Evolutionary conservation across 1,140 invertebrate species (phyloP), one percentile per base, ranked within the genome.

Genomic region (Hestina assimilis): DNA sequence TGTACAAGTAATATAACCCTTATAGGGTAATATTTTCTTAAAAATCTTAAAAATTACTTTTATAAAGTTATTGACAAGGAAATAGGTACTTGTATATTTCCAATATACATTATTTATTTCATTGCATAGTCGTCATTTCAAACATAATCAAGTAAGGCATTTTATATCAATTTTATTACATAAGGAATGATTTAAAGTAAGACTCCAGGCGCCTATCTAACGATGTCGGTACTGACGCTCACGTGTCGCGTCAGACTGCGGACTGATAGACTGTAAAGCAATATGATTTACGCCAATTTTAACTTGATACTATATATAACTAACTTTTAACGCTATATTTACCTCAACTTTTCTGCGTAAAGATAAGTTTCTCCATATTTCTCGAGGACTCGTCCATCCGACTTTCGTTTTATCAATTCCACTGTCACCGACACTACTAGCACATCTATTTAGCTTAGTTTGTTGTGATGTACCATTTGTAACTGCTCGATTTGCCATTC

Each of bases 361-460:
- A 20, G 85, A 88, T 46, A 88, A 75, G 47, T 88, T 88, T 55
- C 85, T 79, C 85, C 85, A 88, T 65, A 88, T 83, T 52, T 86
- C 85, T 12, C 85, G 69, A 41, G 85, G 85, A 68, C 83, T 86
- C 8, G 76, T 82, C 84, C 84, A 88, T 63, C 78, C 83, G 28
- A 75, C 70, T 74, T 85, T 88, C 40, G 73, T 47, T 74, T 83
- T 88, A 68, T 88, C 83, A 57, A 66, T 54, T 41, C 53, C 75
- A 60, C 67, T 74, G 59, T 88, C 83, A 51, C 75, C 79, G 33
- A 86, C 84, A 66, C 71, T 85, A 50, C 83, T 88, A 8, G 80
- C 71, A 61, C 84, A 86, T 66, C 84, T 76, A 51, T 73, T 67
- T 55, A 87, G 62, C 57, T 86, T 87, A 19, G 71, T 78, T 58